Percentiles rank a stretch among this genome's conserved stretches.
Conservation (phyloP, 2,113 vertebrate genomes). For the Cryptomyrus ogoouensis region DNA sequence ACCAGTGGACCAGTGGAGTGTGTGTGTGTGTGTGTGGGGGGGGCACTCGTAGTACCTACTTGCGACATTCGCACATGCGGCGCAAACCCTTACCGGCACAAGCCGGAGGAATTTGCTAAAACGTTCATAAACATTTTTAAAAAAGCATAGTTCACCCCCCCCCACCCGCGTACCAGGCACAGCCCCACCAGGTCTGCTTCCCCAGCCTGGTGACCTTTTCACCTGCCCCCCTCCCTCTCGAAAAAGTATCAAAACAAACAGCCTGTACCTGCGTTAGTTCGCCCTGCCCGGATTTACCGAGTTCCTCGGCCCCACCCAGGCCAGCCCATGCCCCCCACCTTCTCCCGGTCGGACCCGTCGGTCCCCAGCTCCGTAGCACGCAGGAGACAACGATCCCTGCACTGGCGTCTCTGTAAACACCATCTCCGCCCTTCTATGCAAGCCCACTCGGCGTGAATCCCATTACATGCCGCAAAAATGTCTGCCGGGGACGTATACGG, state of each 20-base stretch:
- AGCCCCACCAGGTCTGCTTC: neutral
- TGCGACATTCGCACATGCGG: neutral
- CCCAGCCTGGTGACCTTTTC: neutral
- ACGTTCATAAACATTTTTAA: neutral
- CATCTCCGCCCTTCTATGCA: neutral
- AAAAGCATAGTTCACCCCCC: neutral
- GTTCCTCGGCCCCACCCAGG: neutral
- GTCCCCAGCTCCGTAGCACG: neutral
- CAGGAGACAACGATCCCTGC: no score
- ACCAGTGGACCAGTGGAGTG: conserved; percentile 22
- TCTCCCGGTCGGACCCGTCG: neutral
- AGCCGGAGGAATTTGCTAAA: neutral
- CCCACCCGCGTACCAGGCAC: neutral
- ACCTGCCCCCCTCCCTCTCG: neutral
- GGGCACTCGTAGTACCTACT: conserved; percentile 27
- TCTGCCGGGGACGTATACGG: conserved; percentile 30
- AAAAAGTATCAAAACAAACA: neutral
- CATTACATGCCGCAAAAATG: neutral
- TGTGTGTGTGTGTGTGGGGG: neutral
- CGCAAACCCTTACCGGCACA: neutral
- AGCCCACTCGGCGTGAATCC: neutral
- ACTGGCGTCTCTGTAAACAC: neutral
- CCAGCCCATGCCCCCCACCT: neutral
- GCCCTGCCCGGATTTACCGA: neutral
- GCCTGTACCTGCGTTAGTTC: neutral